Base-by-base conservation (phyloP, 1,140 invertebrate species). In the Drosophila sulfurigaster region DNA sequence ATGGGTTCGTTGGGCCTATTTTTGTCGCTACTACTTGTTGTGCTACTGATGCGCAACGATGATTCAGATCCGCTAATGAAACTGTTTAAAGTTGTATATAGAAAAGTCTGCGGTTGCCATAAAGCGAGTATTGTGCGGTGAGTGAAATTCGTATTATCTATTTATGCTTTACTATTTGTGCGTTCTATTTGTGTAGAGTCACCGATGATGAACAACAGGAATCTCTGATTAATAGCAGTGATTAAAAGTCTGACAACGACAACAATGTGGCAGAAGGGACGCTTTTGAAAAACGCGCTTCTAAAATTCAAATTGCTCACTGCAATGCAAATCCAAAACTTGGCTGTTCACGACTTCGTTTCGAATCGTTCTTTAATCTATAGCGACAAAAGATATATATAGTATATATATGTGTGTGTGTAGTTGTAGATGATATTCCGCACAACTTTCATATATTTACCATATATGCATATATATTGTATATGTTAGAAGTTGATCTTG, bases 31-130 rank as follows among this genome's bases (percentile, higher is more conserved):
- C 93, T 98, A 64, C 94, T 95, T 54, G 95, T 97, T 5, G 95
- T 95, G 46, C 88, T 97, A 58, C 92, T 98, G 35, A 95, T 96
- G 38, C 95, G 97, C 92, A 97, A 96, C 85, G 96, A 98, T 85
- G 96, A 96, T 90, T 96, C 96, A 95, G 97, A 98, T 93, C 97
- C 97, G 56, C 94, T 97, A 5, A 92, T 95, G 90, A 94, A 95
- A 78, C 86, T 95, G 7, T 91, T 96, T 45, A 95, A 95, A 91
- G 94, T 94, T 79, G 73, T 95, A 59, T 93, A 95, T 77, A 93
- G 93, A 72, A 93, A 93, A 89, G 75, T 94, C 35, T 95, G 94
- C 92, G 91, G 93, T 52, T 94, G 94, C 77, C 92, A 92, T 48
- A 93, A 91, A 83, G 92, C 92, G 56, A 93, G 92, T 89, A 93